Evolutionary conservation across 1,140 invertebrate species (phyloP).

Genomic region (Euura lappo): DNA sequence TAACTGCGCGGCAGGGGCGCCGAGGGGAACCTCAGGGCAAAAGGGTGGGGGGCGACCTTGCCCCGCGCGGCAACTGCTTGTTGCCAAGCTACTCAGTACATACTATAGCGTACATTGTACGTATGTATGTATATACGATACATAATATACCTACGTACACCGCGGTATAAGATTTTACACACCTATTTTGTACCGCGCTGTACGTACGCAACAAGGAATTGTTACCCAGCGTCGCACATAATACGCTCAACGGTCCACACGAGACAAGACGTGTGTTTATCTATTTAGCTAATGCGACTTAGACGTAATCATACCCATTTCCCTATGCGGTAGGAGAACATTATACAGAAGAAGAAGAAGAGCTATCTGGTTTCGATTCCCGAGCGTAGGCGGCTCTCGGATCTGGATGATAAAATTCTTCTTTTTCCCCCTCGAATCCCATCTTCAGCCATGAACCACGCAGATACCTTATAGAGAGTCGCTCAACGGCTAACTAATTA

Average conservation of each 20-base stretch:
- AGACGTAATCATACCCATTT: neutral
- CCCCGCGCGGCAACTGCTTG: slow-evolving; percentile 53
- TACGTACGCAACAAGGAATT: neutral
- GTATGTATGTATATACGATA: slow-evolving; percentile 27
- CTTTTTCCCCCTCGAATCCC: neutral
- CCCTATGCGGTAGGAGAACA: neutral
- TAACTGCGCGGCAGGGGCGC: slow-evolving; percentile 26
- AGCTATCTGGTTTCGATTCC: neutral
- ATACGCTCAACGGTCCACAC: no score
- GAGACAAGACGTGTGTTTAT: neutral
- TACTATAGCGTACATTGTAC: slow-evolving; percentile 36
- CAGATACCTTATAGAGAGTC: no score
- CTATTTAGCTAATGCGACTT: neutral
- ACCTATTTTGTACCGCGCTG: neutral
- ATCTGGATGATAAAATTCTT: neutral
- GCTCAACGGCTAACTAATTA: no score
- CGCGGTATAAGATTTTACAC: neutral
- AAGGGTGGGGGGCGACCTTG: slow-evolving; percentile 54
- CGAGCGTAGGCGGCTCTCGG: neutral
- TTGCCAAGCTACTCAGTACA: slow-evolving; percentile 57
- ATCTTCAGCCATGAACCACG: no score
- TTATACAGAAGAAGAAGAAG: neutral
- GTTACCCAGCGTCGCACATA: neutral
- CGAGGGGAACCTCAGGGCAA: neutral
- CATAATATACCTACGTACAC: slow-evolving; percentile 15